Evolutionary conservation across 2,113 vertebrate genomes (phyloP), one percentile per base, ranked within the genome.

Genomic region (Anas platyrhynchos): DNA sequence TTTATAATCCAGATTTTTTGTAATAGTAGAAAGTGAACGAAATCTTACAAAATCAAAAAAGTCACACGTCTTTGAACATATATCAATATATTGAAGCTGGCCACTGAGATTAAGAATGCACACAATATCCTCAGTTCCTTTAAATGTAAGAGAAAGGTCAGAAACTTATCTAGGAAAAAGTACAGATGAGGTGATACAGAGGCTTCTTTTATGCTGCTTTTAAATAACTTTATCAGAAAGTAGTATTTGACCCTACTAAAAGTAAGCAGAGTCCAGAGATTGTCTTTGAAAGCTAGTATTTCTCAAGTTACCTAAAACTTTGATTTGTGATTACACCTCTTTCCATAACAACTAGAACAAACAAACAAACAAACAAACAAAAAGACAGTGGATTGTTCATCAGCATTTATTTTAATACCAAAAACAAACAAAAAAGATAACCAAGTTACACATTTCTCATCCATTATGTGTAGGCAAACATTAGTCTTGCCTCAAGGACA

Each of bases 191-290:
- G 68, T 88, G 79, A 91, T 58, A 91, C 3, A 90, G 68, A 71
- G 50, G 59, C 25, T 93, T 94, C 76, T 78, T 94, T 96, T 93
- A 88, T 52, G 68, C 73, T 88, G 38, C 68, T 95, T 93, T 95
- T 88, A 95, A 89, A 93, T 38, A 93, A 77, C 55, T 75, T 93
- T 36, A 91, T 86, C 85, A 90, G 72, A 96, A 93, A 91, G 71
- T 78, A 43, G 83, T 96, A 88, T 88, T 81, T 97, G 92, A 95
- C 91, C 88, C 85, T 77, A 81, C 59, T 54, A 88, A 91, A 96
- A 61, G 65, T 86, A 96, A 90, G 79, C 46, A 75, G 52, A 88
- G 85, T 86, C 68, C 76, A 88, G 61, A 52, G 46, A 90, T 48
- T 84, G 83, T 86, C 76, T 91, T 91, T 88, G 94, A 67, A 96